Evolutionary conservation across 1,140 invertebrate genomes (phyloP).

Genomic region (Pogonus chalceus): DNA sequence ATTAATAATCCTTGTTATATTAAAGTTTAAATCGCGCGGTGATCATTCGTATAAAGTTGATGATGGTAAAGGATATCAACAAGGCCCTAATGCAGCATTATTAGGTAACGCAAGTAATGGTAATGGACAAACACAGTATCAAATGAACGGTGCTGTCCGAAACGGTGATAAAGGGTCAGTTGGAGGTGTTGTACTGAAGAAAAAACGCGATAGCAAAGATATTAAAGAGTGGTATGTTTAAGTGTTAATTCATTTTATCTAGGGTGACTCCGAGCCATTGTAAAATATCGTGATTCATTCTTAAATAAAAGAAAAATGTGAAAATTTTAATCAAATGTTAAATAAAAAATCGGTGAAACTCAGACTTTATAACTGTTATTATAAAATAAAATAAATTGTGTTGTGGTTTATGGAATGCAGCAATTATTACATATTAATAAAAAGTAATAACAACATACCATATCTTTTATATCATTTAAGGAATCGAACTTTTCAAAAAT

Average conservation of each 20-base stretch:
- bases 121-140: conserved; percentile 35
- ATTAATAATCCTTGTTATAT: conserved; percentile 77
- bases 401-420: neutral
- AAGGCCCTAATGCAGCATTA: conserved; percentile 64
- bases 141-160: conserved; percentile 31
- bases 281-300: neutral
- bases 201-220: conserved; percentile 73
- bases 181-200: conserved; percentile 40
- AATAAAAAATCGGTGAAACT: neutral
- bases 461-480: conserved; percentile 3
- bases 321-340: neutral
- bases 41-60: conserved; percentile 87
- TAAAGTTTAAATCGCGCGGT: conserved; percentile 76
- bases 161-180: conserved; percentile 30
- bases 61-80: conserved; percentile 61
- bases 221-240: conserved; percentile 93
- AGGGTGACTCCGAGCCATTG: conserved; percentile 31
- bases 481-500: neutral
- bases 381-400: neutral
- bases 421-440: neutral
- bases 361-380: neutral
- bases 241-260: conserved; percentile 19
- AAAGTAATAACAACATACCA: neutral
- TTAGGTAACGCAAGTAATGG: conserved; percentile 47
- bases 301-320: neutral